Percentiles rank a stretch among this genome's conserved stretches.
Evolutionary conservation across 2,888 invertebrate genomes (phyloP).

Genomic region (Drosophila sordidula): DNA sequence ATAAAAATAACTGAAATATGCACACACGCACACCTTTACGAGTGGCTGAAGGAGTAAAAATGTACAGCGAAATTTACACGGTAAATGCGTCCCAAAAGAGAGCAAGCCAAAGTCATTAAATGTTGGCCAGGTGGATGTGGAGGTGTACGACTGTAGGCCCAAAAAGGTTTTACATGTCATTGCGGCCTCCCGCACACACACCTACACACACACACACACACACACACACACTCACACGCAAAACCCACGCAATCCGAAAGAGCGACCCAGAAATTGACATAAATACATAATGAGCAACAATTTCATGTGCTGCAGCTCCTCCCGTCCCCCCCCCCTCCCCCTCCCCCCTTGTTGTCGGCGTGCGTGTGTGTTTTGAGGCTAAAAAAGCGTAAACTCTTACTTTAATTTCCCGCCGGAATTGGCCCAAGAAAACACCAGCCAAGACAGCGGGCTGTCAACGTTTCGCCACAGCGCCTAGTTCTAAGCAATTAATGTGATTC

Average conservation of each 20-base stretch:
- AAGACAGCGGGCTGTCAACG: conserved; percentile 64
- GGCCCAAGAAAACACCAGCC: conserved; percentile 54
- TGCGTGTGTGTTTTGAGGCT: conserved; percentile 60
- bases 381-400: conserved; percentile 77
- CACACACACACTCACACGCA: not conserved
- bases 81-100: conserved; percentile 77
- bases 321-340: too few species aligned
- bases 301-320: conserved; percentile 53
- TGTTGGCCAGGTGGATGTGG: conserved; percentile 65
- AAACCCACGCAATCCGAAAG: conserved; percentile 31
- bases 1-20: conserved; percentile 77
- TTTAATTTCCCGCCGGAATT: conserved; percentile 77
- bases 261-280: conserved; percentile 74
- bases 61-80: conserved; percentile 73
- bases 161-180: conserved; percentile 80
- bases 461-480: conserved; percentile 66
- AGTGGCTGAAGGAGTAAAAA: conserved; percentile 73
- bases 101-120: conserved; percentile 78
- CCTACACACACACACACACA: conserved; percentile 26
- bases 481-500: conserved; percentile 68
- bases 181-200: conserved; percentile 54
- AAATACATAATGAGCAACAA: conserved; percentile 78
- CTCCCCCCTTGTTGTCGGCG: conserved; percentile 30
- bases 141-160: conserved; percentile 51
- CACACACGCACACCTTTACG: conserved; percentile 64